Evolutionary conservation across 2,888 invertebrate genomes (phyloP).

Genomic region (Metallyticus violacea): DNA sequence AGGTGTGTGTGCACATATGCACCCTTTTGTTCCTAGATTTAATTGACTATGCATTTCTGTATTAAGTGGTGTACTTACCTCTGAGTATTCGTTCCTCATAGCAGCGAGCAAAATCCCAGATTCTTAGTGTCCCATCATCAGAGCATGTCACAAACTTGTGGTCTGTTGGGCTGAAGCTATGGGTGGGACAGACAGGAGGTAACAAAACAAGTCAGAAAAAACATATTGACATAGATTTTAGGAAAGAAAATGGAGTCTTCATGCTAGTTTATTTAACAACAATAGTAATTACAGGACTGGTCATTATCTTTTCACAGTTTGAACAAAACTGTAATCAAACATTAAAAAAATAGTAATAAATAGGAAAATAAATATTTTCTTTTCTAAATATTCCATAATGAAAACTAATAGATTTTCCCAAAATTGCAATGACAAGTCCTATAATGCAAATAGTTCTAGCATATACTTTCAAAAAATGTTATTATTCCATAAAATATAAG

Average conservation of each 20-base stretch:
- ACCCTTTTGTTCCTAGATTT: too few relatives aligned
- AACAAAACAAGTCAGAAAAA: slow-evolving; percentile 17
- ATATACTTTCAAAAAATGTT: too few relatives aligned
- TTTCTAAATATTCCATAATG: not conserved
- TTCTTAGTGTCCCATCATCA: slow-evolving; percentile 96
- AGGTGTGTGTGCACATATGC: too few relatives aligned
- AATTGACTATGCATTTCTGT: not conserved
- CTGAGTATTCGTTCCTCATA: slow-evolving; percentile 92
- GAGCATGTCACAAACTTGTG: slow-evolving; percentile 98
- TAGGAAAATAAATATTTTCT: not conserved
- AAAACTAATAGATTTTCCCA: not conserved
- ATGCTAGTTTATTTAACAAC: not conserved
- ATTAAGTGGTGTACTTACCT: slow-evolving; percentile 51
- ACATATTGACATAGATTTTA: not conserved
- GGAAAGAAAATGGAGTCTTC: not conserved
- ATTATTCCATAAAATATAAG: not conserved
- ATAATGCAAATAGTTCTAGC: not conserved
- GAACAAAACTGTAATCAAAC: not conserved
- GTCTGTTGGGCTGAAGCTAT: slow-evolving; percentile 98
- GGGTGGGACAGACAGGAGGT: slow-evolving; percentile 4
- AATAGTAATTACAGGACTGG: not conserved
- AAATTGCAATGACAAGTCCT: not conserved
- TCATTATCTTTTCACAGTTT: not conserved
- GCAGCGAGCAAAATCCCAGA: slow-evolving; percentile 98
- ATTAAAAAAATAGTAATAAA: too few relatives aligned